These are phyloP conservation scores for Oriolus oriolus DNA, from an alignment of 2,113 vertebrate genomes.

Conservation along the genomic window DNA sequence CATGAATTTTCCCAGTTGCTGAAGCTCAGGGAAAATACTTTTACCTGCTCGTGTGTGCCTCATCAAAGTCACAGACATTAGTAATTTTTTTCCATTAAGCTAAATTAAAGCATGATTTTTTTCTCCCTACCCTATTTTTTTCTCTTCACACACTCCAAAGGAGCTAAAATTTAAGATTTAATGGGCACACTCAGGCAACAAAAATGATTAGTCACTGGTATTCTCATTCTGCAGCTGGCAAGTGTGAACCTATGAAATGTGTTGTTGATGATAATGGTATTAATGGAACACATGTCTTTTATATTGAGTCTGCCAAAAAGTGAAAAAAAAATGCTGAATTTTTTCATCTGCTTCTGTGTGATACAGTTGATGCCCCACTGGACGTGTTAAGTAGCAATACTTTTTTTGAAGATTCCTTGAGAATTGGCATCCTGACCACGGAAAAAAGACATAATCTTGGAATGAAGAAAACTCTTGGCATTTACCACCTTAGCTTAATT, in stretches of 20 bases:
- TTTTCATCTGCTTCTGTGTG: background rate
- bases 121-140: background rate
- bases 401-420: background rate
- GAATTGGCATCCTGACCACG: background rate
- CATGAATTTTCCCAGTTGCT: background rate
- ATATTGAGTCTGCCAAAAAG: background rate
- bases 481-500: background rate
- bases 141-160: background rate
- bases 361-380: background rate
- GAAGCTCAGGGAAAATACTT: background rate
- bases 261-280: background rate
- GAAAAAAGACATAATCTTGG: background rate
- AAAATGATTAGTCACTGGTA: background rate
- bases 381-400: background rate
- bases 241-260: background rate
- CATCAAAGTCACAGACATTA: background rate
- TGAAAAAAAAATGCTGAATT: background rate
- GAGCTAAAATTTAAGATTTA: background rate
- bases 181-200: background rate
- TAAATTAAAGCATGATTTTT: background rate
- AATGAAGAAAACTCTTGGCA: background rate
- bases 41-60: background rate
- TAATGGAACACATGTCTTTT: constrained; percentile 6
- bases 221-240: background rate
- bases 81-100: background rate